phyloP scores from a whole-genome alignment of 2,113 vertebrate genomes.

The Ciconia stormi region DNA sequence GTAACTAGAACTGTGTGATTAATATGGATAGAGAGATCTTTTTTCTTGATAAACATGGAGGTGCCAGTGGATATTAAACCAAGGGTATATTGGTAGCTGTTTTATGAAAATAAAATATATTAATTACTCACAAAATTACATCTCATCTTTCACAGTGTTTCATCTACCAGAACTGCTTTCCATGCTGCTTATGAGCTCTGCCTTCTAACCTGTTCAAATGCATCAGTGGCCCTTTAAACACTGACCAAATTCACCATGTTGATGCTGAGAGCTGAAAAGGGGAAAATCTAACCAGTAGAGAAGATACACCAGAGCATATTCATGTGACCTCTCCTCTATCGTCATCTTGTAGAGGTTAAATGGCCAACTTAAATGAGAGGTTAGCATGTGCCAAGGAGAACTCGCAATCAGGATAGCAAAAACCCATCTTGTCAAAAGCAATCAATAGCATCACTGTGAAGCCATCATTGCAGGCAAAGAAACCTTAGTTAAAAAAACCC shows the following conservation, averaged over 20 bases:
- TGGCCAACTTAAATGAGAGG: not conserved
- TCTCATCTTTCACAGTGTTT: constrained; percentile 18
- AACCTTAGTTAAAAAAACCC: not conserved
- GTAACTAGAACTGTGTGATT: constrained; percentile 12
- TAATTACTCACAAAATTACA: constrained; percentile 24
- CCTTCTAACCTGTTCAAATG: not conserved
- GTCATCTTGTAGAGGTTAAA: not conserved
- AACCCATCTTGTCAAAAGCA: not conserved
- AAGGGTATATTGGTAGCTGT: not conserved
- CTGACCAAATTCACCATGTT: not conserved
- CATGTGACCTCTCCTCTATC: not conserved
- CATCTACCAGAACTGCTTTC: not conserved
- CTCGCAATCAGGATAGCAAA: not conserved
- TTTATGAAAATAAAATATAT: constrained; percentile 28
- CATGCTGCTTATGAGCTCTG: not conserved
- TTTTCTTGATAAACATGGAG: not conserved
- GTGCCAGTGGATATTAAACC: not conserved
- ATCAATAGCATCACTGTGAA: not conserved
- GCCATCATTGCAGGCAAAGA: not conserved
- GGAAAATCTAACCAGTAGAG: not conserved
- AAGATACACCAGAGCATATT: not conserved
- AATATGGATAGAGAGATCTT: constrained; percentile 44
- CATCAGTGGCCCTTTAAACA: not conserved
- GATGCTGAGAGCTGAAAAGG: not conserved
- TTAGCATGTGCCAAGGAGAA: not conserved